phyloP scores from a whole-genome alignment of 2,888 invertebrate genomes.

The Andrena hattorfiana region DNA sequence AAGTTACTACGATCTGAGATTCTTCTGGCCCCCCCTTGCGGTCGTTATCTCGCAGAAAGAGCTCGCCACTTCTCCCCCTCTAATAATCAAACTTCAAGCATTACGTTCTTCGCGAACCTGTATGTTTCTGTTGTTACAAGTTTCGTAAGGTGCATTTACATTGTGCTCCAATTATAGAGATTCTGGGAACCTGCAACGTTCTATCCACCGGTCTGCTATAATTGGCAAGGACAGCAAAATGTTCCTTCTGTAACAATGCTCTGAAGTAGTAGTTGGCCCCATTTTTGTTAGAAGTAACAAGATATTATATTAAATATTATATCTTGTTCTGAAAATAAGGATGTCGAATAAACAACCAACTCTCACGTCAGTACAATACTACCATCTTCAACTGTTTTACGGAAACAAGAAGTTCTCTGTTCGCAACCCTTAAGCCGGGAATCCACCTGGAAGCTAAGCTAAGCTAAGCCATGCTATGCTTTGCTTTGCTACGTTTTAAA shows the following conservation, averaged over 20 bases:
- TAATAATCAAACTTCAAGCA: constrained; percentile 18
- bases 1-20: constrained; percentile 60
- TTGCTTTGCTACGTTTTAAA: too few relatives aligned
- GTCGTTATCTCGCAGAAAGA: constrained; percentile 35
- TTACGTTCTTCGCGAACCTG: background rate
- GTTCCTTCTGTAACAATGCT: background rate
- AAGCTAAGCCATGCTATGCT: too few relatives aligned
- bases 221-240: constrained; percentile 1
- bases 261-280: background rate
- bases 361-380: too few relatives aligned
- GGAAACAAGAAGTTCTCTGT: background rate
- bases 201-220: background rate
- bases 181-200: background rate
- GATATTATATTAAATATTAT: constrained; percentile 2
- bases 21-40: constrained; percentile 19
- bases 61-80: background rate
- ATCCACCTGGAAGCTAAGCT: too few relatives aligned
- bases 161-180: constrained; percentile 8
- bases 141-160: constrained; percentile 17
- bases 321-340: background rate
- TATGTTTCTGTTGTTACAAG: constrained; percentile 1
- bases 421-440: too few relatives aligned
- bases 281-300: background rate
- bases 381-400: background rate
- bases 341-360: background rate